Conservation (phyloP, 2,113 vertebrate species). For the Pterophyllum scalare region DNA sequence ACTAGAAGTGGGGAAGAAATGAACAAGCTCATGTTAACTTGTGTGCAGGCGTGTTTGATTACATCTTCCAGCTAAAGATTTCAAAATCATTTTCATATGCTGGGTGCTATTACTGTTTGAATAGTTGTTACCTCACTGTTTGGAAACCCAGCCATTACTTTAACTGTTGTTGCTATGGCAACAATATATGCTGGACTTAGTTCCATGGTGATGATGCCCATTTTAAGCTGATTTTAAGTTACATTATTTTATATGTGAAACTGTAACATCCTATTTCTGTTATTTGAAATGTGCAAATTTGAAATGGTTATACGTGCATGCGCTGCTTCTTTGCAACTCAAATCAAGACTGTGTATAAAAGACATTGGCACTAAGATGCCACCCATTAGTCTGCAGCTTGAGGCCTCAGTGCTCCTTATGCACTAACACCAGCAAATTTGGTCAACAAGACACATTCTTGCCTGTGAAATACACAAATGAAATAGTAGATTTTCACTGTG, state of each 20-base stretch:
- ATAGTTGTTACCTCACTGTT: slow-evolving; percentile 20
- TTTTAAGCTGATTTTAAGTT: slow-evolving; percentile 30
- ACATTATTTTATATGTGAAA: slow-evolving; percentile 16
- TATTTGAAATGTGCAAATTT: not conserved
- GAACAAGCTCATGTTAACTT: not conserved
- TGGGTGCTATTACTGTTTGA: slow-evolving; percentile 17
- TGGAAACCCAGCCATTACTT: slow-evolving; percentile 19
- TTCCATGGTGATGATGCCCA: slow-evolving; percentile 6
- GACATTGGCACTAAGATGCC: not conserved
- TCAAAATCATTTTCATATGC: not conserved
- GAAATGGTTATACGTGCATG: not conserved
- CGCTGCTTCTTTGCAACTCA: not conserved
- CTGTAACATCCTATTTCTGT: not conserved
- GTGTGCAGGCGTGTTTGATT: not conserved
- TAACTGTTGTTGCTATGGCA: slow-evolving; percentile 63
- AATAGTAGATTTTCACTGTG: not conserved
- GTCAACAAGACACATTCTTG: not conserved
- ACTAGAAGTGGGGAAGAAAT: not conserved
- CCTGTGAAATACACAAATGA: not conserved
- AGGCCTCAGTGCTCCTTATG: not conserved
- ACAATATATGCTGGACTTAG: slow-evolving; percentile 28
- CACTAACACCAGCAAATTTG: not conserved
- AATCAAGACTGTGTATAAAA: not conserved
- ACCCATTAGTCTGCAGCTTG: not conserved
- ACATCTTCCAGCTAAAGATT: not conserved